A percentile compares a stretch with the other conserved stretches of the same genome.
These are phyloP conservation scores for Clepsis dumicolana DNA, from an alignment of 2,888 invertebrate species.

Conservation along the genomic window DNA sequence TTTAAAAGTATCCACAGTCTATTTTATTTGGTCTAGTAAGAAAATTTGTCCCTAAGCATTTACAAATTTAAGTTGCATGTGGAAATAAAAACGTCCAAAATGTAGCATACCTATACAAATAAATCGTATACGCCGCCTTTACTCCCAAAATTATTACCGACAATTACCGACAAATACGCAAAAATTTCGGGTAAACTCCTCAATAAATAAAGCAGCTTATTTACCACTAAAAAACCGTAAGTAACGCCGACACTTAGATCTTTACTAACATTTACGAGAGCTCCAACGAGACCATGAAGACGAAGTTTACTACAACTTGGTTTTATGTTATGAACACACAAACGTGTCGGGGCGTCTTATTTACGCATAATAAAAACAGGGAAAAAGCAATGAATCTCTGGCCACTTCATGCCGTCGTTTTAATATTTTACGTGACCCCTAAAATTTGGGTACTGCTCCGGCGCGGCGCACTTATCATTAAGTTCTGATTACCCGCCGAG, in stretches of 20 bases:
- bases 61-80: no score
- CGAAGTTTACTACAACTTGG: constrained; percentile 74
- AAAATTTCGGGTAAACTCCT: neutral
- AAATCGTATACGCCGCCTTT: neutral
- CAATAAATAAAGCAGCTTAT: constrained; percentile 37
- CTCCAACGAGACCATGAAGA: constrained; percentile 62
- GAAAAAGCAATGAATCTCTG: constrained; percentile 83
- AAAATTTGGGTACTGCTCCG: constrained; percentile 76
- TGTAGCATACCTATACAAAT: no score
- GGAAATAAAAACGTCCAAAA: no score
- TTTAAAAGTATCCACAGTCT: no score
- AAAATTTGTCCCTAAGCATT: no score
- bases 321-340: constrained; percentile 82
- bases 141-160: neutral
- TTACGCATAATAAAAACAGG: constrained; percentile 86
- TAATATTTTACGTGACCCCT: constrained; percentile 86
- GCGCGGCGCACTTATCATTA: constrained; percentile 83
- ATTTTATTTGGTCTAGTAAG: no score
- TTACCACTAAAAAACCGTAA: constrained; percentile 49
- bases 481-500: constrained; percentile 81
- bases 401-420: constrained; percentile 84
- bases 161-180: neutral
- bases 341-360: constrained; percentile 77
- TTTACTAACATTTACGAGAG: constrained; percentile 75
- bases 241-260: constrained; percentile 58